phyloP scores from a whole-genome alignment of 2,888 invertebrate genomes.

The Arctia plantaginis region DNA sequence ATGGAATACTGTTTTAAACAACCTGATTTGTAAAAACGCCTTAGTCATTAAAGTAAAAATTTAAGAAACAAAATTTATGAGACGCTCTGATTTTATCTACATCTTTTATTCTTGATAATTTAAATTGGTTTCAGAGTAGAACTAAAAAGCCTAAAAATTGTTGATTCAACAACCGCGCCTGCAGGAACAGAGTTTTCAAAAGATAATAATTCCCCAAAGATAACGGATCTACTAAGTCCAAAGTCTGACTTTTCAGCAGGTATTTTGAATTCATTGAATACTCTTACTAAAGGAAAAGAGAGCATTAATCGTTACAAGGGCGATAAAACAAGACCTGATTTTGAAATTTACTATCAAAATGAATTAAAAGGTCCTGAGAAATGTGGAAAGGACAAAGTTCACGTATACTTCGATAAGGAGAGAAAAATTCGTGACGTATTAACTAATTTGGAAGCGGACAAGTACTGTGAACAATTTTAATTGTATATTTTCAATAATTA shows the following conservation, averaged over 20 bases:
- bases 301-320: slow-evolving; percentile 33
- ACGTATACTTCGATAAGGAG: slow-evolving; percentile 69
- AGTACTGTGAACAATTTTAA: slow-evolving; percentile 59
- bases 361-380: slow-evolving; percentile 63
- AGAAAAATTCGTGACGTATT: slow-evolving; percentile 59
- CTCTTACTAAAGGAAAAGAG: not conserved
- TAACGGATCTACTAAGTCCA: not conserved
- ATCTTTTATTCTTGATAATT: not conserved
- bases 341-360: slow-evolving; percentile 71
- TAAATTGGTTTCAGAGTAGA: slow-evolving; percentile 70
- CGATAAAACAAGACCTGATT: slow-evolving; percentile 59
- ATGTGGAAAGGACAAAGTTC: slow-evolving; percentile 70
- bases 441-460: slow-evolving; percentile 50
- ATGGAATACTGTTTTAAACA: too few species aligned
- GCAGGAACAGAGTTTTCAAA: not conserved
- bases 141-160: slow-evolving; percentile 70
- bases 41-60: too few species aligned
- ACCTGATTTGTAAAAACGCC: too few species aligned
- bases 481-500: slow-evolving; percentile 30
- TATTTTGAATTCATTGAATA: not conserved
- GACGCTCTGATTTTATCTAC: too few species aligned
- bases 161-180: slow-evolving; percentile 38
- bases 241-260: slow-evolving; percentile 1
- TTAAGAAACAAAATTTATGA: too few species aligned
- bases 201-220: not conserved